These are phyloP conservation scores for Tetropium fuscum DNA, from an alignment of 2,888 invertebrate genomes.

Conservation along the genomic window DNA sequence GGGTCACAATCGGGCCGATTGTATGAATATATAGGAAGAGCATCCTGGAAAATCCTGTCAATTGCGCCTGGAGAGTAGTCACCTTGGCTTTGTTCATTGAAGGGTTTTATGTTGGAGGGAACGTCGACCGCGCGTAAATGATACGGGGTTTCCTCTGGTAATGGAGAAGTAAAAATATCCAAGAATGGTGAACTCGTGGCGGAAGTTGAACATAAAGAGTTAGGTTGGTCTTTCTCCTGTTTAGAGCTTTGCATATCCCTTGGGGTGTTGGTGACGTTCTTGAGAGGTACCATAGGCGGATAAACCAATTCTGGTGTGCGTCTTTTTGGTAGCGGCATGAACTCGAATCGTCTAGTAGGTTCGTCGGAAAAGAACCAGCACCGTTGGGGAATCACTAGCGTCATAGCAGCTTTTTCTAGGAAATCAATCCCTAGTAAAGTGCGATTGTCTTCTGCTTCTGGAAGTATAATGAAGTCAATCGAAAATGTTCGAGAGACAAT, in stretches of 20 bases:
- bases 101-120: no score
- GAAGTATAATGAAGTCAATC: slow-evolving; percentile 30
- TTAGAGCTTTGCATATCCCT: background rate
- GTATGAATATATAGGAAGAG: no score
- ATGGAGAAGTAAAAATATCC: slow-evolving; percentile 18
- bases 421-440: slow-evolving; percentile 34
- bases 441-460: slow-evolving; percentile 28
- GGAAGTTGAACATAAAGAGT: no score
- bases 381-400: slow-evolving; percentile 27
- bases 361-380: slow-evolving; percentile 23
- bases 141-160: slow-evolving; percentile 4
- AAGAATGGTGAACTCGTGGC: slow-evolving; percentile 26
- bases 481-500: slow-evolving; percentile 24
- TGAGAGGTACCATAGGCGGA: background rate
- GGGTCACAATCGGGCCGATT: no score
- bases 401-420: slow-evolving; percentile 25
- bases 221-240: no score
- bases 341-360: slow-evolving; percentile 7
- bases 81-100: no score
- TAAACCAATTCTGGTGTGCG: slow-evolving; percentile 14
- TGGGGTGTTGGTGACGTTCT: background rate
- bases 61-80: no score
- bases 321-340: slow-evolving; percentile 1
- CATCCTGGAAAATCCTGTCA: no score
- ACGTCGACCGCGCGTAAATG: background rate